Conservation (phyloP, 2,797 vertebrate species). For the Tapera naevia region DNA sequence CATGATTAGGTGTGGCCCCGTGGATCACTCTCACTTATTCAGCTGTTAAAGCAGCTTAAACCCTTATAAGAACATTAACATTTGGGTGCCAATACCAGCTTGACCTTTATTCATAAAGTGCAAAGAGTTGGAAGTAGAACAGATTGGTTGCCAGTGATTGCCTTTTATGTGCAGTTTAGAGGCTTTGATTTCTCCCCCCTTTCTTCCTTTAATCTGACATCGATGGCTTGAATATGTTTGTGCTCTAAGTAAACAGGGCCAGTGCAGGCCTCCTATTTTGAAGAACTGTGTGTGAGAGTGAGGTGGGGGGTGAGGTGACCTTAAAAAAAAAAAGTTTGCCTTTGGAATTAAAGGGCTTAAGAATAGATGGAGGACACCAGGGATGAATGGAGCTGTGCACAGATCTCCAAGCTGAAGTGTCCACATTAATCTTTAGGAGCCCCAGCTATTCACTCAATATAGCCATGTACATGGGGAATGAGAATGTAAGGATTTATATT, state of each 20-base stretch:
- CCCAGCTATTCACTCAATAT: constrained; percentile 57
- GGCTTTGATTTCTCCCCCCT: constrained; percentile 83
- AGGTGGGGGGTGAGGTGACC: constrained; percentile 72
- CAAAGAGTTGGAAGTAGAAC: constrained; percentile 83
- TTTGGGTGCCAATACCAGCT: constrained; percentile 83
- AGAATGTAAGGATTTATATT: constrained; percentile 75
- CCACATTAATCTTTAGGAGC: background rate
- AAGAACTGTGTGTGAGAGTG: constrained; percentile 64
- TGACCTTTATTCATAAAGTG: constrained; percentile 85
- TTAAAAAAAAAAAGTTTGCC: constrained; percentile 77
- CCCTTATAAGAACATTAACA: constrained; percentile 84
- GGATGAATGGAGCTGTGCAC: constrained; percentile 67
- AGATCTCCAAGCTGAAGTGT: constrained; percentile 25
- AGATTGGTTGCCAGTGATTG: constrained; percentile 81
- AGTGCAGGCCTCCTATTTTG: constrained; percentile 75
- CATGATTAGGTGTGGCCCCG: constrained; percentile 75
- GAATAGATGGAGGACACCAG: constrained; percentile 74
- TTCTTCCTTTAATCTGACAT: constrained; percentile 89
- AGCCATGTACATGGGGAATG: constrained; percentile 57
- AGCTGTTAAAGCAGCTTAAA: constrained; percentile 86
- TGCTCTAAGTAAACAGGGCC: constrained; percentile 85
- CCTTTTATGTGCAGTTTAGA: constrained; percentile 84
- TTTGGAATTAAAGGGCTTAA: constrained; percentile 81
- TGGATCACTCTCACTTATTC: constrained; percentile 81
- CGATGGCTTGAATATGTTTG: constrained; percentile 83